phyloP scores from a whole-genome alignment of 2,888 invertebrate species.

The Nephrotoma flavescens region DNA sequence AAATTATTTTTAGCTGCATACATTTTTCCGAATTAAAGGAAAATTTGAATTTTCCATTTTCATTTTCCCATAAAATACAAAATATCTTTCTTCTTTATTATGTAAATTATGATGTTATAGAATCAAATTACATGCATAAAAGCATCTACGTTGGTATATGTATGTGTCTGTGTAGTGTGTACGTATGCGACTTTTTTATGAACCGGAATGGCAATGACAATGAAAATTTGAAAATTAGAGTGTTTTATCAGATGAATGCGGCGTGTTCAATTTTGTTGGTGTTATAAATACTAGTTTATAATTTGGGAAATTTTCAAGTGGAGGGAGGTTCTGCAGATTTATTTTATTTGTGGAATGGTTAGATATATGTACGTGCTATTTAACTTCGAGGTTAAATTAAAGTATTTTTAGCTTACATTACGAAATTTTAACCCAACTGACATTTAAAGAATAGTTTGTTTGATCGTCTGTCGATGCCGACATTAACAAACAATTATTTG shows the following conservation, averaged over 20 bases:
- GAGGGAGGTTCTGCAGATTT: too few relatives aligned
- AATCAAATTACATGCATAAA: background rate
- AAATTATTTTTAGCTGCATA: background rate
- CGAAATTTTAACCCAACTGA: too few relatives aligned
- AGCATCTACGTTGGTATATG: background rate
- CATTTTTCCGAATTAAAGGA: background rate
- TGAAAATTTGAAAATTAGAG: background rate
- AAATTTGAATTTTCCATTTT: background rate
- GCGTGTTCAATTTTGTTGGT: too few relatives aligned
- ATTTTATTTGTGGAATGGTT: too few relatives aligned
- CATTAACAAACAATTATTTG: too few relatives aligned
- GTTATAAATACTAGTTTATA: background rate
- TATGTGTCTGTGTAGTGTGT: background rate
- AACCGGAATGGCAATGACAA: background rate
- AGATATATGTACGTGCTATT: too few relatives aligned
- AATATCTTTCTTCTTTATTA: background rate
- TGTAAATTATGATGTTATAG: background rate
- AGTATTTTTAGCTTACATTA: too few relatives aligned
- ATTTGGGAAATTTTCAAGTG: background rate
- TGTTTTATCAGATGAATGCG: background rate
- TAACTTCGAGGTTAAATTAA: too few relatives aligned
- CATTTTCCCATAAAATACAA: background rate
- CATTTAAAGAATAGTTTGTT: too few relatives aligned
- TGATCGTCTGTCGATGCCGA: too few relatives aligned
- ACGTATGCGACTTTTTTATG: background rate